Conservation (phyloP, 2,113 vertebrate genomes). For the Bujurquina vittata region DNA sequence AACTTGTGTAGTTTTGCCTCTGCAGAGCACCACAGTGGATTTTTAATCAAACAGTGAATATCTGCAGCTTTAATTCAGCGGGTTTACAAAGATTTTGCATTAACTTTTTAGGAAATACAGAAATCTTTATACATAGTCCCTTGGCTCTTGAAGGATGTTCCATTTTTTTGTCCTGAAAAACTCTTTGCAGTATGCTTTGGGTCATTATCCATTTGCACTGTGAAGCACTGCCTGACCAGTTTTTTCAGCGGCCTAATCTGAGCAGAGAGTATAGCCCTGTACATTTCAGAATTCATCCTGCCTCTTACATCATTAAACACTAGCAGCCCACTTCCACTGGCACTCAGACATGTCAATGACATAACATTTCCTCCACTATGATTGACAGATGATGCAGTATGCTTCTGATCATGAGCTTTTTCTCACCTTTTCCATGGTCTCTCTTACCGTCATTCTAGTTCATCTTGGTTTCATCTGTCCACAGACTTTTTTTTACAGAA, state of each 20-base stretch:
- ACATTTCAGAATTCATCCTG: neutral
- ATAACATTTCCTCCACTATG: neutral
- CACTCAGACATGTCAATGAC: accelerated
- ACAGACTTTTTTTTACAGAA: neutral
- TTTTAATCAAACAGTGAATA: neutral
- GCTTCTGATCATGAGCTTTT: neutral
- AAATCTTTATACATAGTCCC: neutral
- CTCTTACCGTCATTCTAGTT: neutral
- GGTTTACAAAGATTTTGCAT: neutral
- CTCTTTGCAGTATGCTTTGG: neutral
- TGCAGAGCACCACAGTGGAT: neutral
- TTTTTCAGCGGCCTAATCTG: neutral
- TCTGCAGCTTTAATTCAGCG: neutral
- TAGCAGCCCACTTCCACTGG: neutral
- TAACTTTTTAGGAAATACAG: neutral
- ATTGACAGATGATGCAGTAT: neutral
- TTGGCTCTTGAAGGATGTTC: no score
- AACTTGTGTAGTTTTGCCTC: neutral
- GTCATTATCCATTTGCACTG: neutral
- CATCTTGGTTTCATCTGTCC: neutral
- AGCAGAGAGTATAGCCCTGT: neutral
- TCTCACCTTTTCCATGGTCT: neutral
- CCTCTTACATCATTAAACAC: neutral
- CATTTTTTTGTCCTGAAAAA: no score
- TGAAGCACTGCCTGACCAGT: neutral